These are phyloP conservation scores for Cyclopterus lumpus DNA, from an alignment of 2,797 vertebrate genomes.

Conservation along the genomic window DNA sequence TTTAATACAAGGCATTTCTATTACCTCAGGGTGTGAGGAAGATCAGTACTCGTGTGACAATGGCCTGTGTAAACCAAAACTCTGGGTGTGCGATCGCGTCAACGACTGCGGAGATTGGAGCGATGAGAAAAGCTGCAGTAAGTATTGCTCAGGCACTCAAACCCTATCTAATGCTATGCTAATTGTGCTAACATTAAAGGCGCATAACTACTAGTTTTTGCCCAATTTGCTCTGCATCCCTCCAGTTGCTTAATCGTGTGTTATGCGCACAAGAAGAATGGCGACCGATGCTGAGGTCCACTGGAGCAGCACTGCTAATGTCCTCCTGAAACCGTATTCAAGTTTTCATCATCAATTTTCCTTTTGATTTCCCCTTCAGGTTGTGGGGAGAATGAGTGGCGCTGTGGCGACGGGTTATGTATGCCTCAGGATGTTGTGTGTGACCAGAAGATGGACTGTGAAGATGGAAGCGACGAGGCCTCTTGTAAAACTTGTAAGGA, in stretches of 20 bases:
- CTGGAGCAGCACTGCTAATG: slow-evolving; percentile 23
- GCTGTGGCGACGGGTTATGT: slow-evolving; percentile 78
- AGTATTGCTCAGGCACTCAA: slow-evolving; percentile 51
- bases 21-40: slow-evolving; percentile 65
- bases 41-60: slow-evolving; percentile 81
- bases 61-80: slow-evolving; percentile 81
- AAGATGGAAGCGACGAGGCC: slow-evolving; percentile 83
- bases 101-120: slow-evolving; percentile 86
- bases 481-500: slow-evolving; percentile 75
- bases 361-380: slow-evolving; percentile 41
- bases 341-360: slow-evolving; percentile 15
- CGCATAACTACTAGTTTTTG: slow-evolving; percentile 53
- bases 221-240: slow-evolving; percentile 54
- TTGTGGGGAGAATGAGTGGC: slow-evolving; percentile 76
- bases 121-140: slow-evolving; percentile 82
- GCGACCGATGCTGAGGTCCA: slow-evolving; percentile 30
- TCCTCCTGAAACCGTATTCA: slow-evolving; percentile 14
- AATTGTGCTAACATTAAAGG: slow-evolving; percentile 66
- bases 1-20: slow-evolving; percentile 4
- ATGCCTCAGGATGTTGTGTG: slow-evolving; percentile 76
- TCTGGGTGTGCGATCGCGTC: slow-evolving; percentile 80
- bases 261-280: slow-evolving; percentile 40
- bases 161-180: slow-evolving; percentile 52
- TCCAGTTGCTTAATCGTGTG: slow-evolving; percentile 52
- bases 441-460: slow-evolving; percentile 79